phyloP scores from a whole-genome alignment of 2,113 vertebrate genomes.

The Cnemophilus loriae region DNA sequence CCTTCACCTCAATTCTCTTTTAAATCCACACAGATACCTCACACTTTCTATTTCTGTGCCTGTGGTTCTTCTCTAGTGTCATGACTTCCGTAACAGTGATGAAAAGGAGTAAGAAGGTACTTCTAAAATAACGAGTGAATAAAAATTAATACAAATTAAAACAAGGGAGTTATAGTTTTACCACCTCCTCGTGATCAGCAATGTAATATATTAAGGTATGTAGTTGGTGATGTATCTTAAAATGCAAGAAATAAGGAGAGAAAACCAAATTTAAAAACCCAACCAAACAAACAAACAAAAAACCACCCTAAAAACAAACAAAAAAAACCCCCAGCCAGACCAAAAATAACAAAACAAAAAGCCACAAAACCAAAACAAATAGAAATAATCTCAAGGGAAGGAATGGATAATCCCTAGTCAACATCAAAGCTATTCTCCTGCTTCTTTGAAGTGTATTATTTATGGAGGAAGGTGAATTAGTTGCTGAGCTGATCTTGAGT shows the following conservation, averaged over 20 bases:
- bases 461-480: background rate
- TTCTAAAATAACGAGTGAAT: background rate
- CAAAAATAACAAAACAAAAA: background rate
- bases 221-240: background rate
- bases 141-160: background rate
- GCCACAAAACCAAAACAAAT: background rate
- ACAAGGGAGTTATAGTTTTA: background rate
- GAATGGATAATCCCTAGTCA: background rate
- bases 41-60: background rate
- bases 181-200: background rate
- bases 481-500: background rate
- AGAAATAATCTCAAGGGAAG: background rate
- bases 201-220: background rate
- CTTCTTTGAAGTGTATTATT: background rate
- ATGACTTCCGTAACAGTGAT: background rate
- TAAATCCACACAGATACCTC: background rate
- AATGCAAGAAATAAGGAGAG: background rate
- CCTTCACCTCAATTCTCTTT: background rate
- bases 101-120: background rate
- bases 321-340: background rate
- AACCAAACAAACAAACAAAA: background rate
- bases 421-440: background rate
- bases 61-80: background rate
- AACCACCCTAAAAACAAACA: background rate
- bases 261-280: background rate